These are phyloP conservation scores for Chymomyza fuscimana DNA, from an alignment of 2,888 invertebrate species.

Conservation along the genomic window DNA sequence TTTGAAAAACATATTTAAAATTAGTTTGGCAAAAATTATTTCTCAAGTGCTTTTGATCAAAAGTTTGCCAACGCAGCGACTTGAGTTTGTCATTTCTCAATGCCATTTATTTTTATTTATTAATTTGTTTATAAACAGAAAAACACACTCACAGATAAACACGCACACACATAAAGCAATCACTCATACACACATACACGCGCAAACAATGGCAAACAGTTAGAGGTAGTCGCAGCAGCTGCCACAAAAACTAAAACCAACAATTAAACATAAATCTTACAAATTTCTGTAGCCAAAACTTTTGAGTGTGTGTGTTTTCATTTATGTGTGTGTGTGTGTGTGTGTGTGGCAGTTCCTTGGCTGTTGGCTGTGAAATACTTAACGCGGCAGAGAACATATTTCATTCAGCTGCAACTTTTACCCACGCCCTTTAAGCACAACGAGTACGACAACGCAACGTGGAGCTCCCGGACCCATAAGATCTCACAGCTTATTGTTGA, in stretches of 20 bases:
- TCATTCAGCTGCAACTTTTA: constrained; percentile 70
- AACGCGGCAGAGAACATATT: constrained; percentile 67
- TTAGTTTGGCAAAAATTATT: too few species aligned
- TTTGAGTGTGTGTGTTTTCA: constrained; percentile 31
- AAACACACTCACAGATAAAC: constrained; percentile 30
- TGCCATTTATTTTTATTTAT: constrained; percentile 73
- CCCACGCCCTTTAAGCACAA: constrained; percentile 51
- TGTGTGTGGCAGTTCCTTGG: constrained; percentile 22
- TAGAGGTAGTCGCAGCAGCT: constrained; percentile 55
- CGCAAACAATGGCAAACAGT: constrained; percentile 5
- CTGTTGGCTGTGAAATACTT: constrained; percentile 58
- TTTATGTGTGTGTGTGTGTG: neutral
- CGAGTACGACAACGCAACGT: constrained; percentile 33
- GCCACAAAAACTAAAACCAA: constrained; percentile 71
- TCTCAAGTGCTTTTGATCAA: neutral
- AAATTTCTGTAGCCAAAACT: constrained; percentile 72
- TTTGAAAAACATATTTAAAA: too few species aligned
- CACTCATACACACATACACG: constrained; percentile 24
- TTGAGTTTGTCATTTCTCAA: constrained; percentile 56
- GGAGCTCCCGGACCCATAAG: constrained; percentile 14
- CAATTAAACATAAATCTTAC: constrained; percentile 73
- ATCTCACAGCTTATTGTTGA: constrained; percentile 15
- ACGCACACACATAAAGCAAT: constrained; percentile 4
- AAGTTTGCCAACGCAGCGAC: constrained; percentile 23
- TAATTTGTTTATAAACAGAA: constrained; percentile 60